Evolutionary conservation across 2,113 vertebrate genomes (phyloP), one percentile per base, ranked within the genome.

Genomic region (Dicentrarchus labrax): DNA sequence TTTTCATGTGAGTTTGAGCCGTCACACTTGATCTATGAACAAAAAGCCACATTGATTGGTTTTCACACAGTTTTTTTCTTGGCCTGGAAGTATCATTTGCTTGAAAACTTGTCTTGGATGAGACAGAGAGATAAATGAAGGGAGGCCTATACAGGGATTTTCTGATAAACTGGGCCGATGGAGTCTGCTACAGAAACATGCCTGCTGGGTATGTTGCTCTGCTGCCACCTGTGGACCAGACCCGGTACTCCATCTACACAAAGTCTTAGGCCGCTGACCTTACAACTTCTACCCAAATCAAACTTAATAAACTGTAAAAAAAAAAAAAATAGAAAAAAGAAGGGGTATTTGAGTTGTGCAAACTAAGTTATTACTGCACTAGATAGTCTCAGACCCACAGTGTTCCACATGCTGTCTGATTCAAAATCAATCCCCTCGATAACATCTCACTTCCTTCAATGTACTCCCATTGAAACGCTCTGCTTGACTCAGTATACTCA

Each of bases 221-320:
- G 87, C 91, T 91, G 91, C 92, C 94, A 92, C 88, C 92, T 93
- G 77, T 89, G 76, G 92, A 71, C 78, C 4, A 71, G 11, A 82
- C 6, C 43, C 2, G 83, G 87, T 88, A 90, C 48, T 88, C 21
- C 82, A 84, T 5, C 24, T 30, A n/a, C 51, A 67, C 10, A 48
- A 54, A 78, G n/a, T 60, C 73, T 82, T 6, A 75, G 64, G 45
- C 80, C 53, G n/a, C 66, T 89, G 86, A 79, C 80, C n/a, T 83
- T 30, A 57, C n/a, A 79, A 38, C 48, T 83, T 61, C 36, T 19
- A 73, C 0, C 6, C 6, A 24, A 38, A 89, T 72, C 17, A 8
- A 59, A 38, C 22, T 51, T 65, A n/a, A 45, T 48, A 69, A 64
- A 56, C 8, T 24, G 15, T 19, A 45, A 50, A 78, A 59, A 60